These are phyloP conservation scores for Drosophila anomelani DNA, from an alignment of 2,888 invertebrate genomes.

Conservation along the genomic window DNA sequence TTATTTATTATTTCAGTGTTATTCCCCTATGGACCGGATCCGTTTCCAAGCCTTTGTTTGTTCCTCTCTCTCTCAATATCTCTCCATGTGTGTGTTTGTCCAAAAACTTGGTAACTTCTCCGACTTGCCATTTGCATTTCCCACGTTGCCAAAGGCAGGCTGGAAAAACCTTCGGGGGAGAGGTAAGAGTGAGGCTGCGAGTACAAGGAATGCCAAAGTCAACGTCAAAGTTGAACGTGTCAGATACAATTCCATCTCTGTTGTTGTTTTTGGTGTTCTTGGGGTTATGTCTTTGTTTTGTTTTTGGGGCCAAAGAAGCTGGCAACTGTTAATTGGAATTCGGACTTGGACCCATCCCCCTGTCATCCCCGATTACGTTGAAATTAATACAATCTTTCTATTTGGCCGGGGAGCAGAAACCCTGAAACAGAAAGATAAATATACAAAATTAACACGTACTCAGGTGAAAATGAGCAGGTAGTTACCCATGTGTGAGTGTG, in stretches of 20 bases:
- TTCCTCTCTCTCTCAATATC: constrained; percentile 48
- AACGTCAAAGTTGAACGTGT: constrained; percentile 61
- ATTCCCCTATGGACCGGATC: constrained; percentile 60
- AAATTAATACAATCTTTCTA: constrained; percentile 63
- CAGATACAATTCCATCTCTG: constrained; percentile 41
- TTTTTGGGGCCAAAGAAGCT: constrained; percentile 22
- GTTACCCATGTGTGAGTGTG: constrained; percentile 44
- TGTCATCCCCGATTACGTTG: constrained; percentile 22
- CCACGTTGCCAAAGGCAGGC: constrained; percentile 62
- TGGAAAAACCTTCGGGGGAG: constrained; percentile 38
- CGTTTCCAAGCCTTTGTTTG: constrained; percentile 71
- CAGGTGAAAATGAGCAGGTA: constrained; percentile 77
- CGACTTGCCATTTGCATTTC: constrained; percentile 70
- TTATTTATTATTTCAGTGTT: constrained; percentile 25
- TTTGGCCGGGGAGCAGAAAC: constrained; percentile 32
- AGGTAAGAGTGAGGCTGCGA: background rate
- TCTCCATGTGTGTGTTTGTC: constrained; percentile 32
- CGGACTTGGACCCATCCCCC: constrained; percentile 24
- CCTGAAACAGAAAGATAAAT: constrained; percentile 62
- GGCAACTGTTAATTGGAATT: constrained; percentile 71
- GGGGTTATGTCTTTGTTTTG: constrained; percentile 24
- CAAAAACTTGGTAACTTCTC: constrained; percentile 39
- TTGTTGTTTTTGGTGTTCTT: constrained; percentile 15
- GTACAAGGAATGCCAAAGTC: constrained; percentile 51
- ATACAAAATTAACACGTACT: constrained; percentile 77